Evolutionary conservation across 2,113 vertebrate species (phyloP), one percentile per base, ranked within the genome.

Genomic region (Anas platyrhynchos): DNA sequence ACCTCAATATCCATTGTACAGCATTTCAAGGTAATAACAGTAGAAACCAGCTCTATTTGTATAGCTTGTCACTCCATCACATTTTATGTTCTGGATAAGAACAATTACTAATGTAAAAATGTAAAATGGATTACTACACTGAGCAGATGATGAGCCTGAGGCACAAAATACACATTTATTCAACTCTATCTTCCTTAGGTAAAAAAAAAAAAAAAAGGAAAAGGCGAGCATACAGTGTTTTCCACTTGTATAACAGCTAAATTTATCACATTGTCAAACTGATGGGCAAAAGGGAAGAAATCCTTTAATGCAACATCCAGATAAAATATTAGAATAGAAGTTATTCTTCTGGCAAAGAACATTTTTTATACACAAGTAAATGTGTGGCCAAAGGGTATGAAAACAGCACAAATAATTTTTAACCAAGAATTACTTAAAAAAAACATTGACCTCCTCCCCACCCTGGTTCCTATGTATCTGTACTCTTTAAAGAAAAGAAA

Each of bases 381-480:
- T 46, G 16, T 71, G 27, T 84, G 41, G 46, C 27, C 89, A 91
- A 93, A 67, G 7, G 22, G 15, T 56, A 79, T 20, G 18, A 94
- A 94, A 72, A 69, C 15, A 31, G 27, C 50, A 32, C 11, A 66
- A 77, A 65, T 65, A 3, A 84, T 69, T 81, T 86, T 67, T 0
- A 63, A 88, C 5, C 46, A 72, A 65, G 11, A 34, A 79, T 50
- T 55, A 88, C 27, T 86, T 59, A 36, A 55, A 91, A 92, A 36
- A 55, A 69, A 20, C 26, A 62, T 9, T 44, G 18, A 36, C 6
- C 2, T 3, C 2, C 6, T 80, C 31, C 8, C 22, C 7, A 34
- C 3, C 1, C 6, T 2, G 0, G 0, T 69, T 74, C 26, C 20
- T 43, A 46, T 16, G 22, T 23, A 56, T 3, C 5, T 21, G 6